These are phyloP conservation scores for Echinarachnius parma DNA, from an alignment of 53 echinoderm and acorn worm species.

Conservation along the genomic window DNA sequence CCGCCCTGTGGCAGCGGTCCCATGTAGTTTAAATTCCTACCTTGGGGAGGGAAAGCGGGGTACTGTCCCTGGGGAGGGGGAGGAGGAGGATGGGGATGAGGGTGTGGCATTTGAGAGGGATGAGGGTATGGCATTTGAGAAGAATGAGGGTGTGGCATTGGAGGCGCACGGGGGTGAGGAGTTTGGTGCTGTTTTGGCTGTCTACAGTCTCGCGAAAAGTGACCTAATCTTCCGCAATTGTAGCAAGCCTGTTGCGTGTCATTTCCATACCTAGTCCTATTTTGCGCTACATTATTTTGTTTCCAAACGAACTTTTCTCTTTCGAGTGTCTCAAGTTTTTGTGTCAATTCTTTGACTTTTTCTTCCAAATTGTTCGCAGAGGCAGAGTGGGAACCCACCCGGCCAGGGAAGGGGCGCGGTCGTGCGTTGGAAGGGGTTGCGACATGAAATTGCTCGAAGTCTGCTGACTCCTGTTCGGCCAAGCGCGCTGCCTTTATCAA, in stretches of 20 bases:
- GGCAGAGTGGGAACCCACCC: neutral
- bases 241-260: slow-evolving; percentile 11
- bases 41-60: no score
- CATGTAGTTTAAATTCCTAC: slow-evolving; percentile 37
- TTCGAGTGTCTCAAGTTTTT: slow-evolving; percentile 11
- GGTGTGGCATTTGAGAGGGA: neutral
- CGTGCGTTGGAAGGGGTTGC: no score
- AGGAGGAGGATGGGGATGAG: neutral
- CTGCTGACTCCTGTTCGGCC: slow-evolving; percentile 41
- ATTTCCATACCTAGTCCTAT: no score
- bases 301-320: neutral
- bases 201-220: slow-evolving; percentile 23
- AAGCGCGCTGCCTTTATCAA: slow-evolving; percentile 19
- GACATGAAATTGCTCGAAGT: slow-evolving; percentile 23
- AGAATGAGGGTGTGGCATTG: neutral
- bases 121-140: neutral
- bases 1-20: slow-evolving; percentile 27
- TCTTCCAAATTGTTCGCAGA: neutral
- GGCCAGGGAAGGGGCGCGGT: no score
- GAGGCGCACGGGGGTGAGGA: no score
- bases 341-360: neutral
- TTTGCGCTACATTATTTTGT: no score
- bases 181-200: neutral
- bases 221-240: slow-evolving; percentile 20
- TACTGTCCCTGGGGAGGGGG: no score